A percentile compares a stretch with the other conserved stretches of the same genome.
These are phyloP conservation scores for Platorchestia sp. DNA, from an alignment of 1,140 invertebrate species.

Conservation along the genomic window DNA sequence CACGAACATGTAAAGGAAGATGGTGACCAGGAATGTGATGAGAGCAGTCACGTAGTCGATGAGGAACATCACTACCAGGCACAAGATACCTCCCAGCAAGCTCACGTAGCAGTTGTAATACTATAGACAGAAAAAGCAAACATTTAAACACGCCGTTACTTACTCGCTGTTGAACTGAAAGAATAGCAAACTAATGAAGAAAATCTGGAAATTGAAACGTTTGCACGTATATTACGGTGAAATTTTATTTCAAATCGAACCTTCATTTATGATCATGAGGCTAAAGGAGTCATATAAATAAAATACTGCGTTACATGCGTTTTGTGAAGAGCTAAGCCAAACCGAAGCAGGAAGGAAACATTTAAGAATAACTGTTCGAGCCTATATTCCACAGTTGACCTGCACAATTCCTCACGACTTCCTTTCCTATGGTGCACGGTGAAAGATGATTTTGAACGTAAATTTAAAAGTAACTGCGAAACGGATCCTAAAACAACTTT, in stretches of 20 bases:
- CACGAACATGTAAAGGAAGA: conserved; percentile 49
- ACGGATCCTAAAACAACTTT: too few relatives aligned
- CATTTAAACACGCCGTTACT: background rate
- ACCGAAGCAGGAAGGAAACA: too few relatives aligned
- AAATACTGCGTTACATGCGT: too few relatives aligned
- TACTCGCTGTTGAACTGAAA: too few relatives aligned
- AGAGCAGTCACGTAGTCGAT: conserved; percentile 93
- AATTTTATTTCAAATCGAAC: too few relatives aligned
- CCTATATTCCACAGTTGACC: background rate
- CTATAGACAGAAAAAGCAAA: conserved; percentile 73
- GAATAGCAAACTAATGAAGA: too few relatives aligned
- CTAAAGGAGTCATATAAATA: too few relatives aligned
- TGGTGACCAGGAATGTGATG: conserved; percentile 86
- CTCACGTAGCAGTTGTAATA: conserved; percentile 97
- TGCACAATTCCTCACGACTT: background rate
- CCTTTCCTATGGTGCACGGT: background rate
- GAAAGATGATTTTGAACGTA: background rate
- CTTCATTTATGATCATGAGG: too few relatives aligned
- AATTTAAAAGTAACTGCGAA: background rate
- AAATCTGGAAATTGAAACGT: too few relatives aligned
- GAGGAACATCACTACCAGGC: conserved; percentile 94
- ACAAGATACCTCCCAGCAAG: conserved; percentile 86
- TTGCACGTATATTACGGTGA: too few relatives aligned
- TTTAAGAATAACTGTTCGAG: too few relatives aligned
- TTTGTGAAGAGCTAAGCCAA: too few relatives aligned